Conservation (phyloP, 2,888 invertebrate species). For the Pyralis farinalis region DNA sequence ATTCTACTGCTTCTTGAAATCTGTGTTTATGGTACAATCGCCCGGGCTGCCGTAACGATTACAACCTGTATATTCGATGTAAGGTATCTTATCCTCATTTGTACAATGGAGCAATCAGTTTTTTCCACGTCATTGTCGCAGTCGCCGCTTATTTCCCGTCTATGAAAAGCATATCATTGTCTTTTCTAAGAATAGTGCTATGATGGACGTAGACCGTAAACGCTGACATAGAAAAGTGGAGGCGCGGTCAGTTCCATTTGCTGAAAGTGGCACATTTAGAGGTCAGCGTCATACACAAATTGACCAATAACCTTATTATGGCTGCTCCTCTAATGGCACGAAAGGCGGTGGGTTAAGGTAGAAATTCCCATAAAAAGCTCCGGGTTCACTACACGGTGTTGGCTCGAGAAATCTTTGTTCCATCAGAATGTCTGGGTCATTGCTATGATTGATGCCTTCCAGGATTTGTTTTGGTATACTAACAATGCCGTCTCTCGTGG, state of each 20-base stretch:
- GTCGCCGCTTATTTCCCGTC: slow-evolving; percentile 3
- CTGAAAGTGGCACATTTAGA: slow-evolving; percentile 51
- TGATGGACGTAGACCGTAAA: slow-evolving; percentile 24
- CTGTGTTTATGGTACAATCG: too few relatives aligned
- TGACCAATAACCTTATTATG: slow-evolving; percentile 15
- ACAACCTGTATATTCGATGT: too few relatives aligned
- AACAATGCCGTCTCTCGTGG: slow-evolving; percentile 20
- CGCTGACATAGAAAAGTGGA: slow-evolving; percentile 41
- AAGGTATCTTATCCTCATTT: neutral
- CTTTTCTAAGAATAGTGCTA: slow-evolving; percentile 17
- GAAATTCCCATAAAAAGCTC: neutral
- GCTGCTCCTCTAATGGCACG: neutral
- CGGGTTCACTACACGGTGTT: neutral
- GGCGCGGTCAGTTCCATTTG: slow-evolving; percentile 49
- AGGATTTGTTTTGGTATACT: slow-evolving; percentile 34
- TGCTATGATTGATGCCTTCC: slow-evolving; percentile 43
- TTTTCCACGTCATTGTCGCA: slow-evolving; percentile 7
- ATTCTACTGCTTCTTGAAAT: too few relatives aligned
- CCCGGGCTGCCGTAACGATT: too few relatives aligned
- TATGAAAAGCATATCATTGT: slow-evolving; percentile 4
- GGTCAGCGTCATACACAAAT: too few relatives aligned
- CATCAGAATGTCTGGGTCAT: slow-evolving; percentile 47
- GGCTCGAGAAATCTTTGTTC: neutral
- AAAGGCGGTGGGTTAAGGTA: neutral
- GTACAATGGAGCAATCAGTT: slow-evolving; percentile 2